Evolutionary conservation across 2,888 invertebrate genomes (phyloP).

Genomic region (Stenodema calcarata): DNA sequence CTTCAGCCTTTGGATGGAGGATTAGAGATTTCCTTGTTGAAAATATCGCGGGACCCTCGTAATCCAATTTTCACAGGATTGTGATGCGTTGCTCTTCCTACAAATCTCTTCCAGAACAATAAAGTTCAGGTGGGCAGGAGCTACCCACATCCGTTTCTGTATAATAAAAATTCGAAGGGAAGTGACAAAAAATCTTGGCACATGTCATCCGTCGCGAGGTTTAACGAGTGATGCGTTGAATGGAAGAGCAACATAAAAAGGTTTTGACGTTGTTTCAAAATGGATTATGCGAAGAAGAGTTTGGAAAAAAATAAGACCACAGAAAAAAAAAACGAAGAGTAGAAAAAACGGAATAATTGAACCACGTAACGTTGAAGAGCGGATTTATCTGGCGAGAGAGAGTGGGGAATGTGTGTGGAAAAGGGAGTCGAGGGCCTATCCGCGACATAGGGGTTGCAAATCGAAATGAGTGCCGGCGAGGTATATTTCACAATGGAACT

Average conservation of each 20-base stretch:
- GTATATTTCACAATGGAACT: slow-evolving; percentile 10
- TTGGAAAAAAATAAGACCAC: neutral
- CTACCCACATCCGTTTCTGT: too few species aligned
- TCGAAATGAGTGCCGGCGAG: slow-evolving; percentile 18
- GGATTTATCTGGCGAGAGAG: slow-evolving; percentile 12
- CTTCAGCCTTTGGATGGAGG: too few species aligned
- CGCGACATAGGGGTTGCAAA: slow-evolving; percentile 10
- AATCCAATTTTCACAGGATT: too few species aligned
- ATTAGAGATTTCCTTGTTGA: too few species aligned
- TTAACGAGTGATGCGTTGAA: neutral
- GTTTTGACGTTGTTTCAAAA: neutral
- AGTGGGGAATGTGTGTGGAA: slow-evolving; percentile 12
- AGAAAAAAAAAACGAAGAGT: neutral
- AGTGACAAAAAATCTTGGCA: neutral
- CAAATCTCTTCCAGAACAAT: too few species aligned
- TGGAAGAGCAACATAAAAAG: neutral
- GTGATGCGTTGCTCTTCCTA: too few species aligned
- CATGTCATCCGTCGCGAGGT: neutral
- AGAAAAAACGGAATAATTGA: slow-evolving; percentile 2
- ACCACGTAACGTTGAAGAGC: slow-evolving; percentile 17
- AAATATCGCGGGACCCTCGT: too few species aligned
- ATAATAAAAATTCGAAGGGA: neutral
- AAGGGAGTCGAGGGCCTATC: neutral
- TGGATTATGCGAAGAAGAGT: neutral
- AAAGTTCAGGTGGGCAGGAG: too few species aligned